Evolutionary conservation across 2,888 invertebrate species (phyloP).

Genomic region (Rhabditoides inermis): DNA sequence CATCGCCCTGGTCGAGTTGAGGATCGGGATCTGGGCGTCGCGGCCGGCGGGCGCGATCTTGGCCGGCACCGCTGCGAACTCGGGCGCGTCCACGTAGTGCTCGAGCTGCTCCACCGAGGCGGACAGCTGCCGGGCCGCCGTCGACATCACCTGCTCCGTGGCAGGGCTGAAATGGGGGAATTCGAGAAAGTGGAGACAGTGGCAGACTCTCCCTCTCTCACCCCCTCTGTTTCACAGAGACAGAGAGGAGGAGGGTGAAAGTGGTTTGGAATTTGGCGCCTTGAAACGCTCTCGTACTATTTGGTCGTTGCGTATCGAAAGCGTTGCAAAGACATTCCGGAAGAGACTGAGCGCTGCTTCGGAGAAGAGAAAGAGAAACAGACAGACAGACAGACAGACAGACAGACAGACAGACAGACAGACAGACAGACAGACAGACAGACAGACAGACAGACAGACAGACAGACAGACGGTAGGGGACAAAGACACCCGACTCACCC

Average conservation of each 20-base stretch:
- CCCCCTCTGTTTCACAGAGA: no score
- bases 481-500: slow-evolving; percentile 4
- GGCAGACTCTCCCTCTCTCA: no score
- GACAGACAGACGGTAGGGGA: background rate
- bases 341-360: no score
- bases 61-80: slow-evolving; percentile 84
- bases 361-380: no score
- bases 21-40: slow-evolving; percentile 73
- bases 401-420: no score
- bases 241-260: background rate
- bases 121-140: slow-evolving; percentile 74
- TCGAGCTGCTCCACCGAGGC: slow-evolving; percentile 85
- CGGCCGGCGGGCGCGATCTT: slow-evolving; percentile 72
- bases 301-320: no score
- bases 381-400: no score
- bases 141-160: slow-evolving; percentile 53
- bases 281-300: no score
- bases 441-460: no score
- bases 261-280: background rate
- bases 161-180: slow-evolving; percentile 14
- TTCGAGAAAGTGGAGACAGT: background rate
- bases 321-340: no score
- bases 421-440: no score
- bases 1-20: slow-evolving; percentile 63
- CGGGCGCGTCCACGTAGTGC: slow-evolving; percentile 83